Evolutionary conservation across 2,113 vertebrate genomes (phyloP).

Genomic region (Rynchops niger): DNA sequence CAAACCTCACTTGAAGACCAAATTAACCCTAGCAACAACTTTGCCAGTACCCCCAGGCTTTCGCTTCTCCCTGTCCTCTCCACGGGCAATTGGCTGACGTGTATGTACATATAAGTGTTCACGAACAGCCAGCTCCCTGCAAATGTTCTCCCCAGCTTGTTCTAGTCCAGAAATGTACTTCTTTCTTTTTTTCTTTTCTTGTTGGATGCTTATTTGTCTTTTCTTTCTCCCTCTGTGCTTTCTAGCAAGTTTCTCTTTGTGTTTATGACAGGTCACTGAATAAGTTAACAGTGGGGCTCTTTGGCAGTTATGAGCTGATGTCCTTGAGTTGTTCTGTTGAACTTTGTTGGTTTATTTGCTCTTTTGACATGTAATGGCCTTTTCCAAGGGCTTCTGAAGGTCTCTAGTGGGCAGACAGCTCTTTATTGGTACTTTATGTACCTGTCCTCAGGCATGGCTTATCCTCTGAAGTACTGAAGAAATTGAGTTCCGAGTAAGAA

Average conservation of each 20-base stretch:
- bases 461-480: background rate
- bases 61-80: background rate
- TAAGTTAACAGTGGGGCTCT: background rate
- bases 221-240: background rate
- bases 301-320: background rate
- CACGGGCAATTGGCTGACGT: background rate
- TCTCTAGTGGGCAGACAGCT: background rate
- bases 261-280: background rate
- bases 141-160: background rate
- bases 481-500: background rate
- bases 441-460: background rate
- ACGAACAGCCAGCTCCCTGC: background rate
- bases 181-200: background rate
- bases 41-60: background rate
- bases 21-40: background rate
- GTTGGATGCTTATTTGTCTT: background rate
- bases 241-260: background rate
- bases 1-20: background rate
- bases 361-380: background rate
- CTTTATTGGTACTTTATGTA: background rate
- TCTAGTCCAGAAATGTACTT: background rate
- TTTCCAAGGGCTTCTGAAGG: background rate
- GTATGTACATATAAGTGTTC: rapidly evolving
- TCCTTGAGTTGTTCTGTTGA: background rate
- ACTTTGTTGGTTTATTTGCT: background rate